Evolutionary conservation across 2,888 invertebrate genomes (phyloP), one percentile per base, ranked within the genome.

Genomic region (Drosophila barbarae): DNA sequence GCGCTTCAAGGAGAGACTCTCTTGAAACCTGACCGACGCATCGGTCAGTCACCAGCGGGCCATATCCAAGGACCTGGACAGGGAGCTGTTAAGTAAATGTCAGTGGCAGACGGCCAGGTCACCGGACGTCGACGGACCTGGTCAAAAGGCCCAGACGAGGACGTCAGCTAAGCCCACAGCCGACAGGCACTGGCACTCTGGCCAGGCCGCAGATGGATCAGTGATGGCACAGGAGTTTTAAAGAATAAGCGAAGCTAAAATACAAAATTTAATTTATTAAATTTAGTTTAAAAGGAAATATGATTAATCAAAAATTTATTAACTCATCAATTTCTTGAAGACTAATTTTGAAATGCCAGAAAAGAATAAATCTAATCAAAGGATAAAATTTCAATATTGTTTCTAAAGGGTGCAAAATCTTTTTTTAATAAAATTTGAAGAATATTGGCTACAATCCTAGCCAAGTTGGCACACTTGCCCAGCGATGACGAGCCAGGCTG

Each of bases 41-140:
- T 35, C 35, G 35, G 42, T 21, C 46, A 42, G 34, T 50, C 46
- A 47, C 30, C 34, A 28, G 21, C 28, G 18, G 18, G 18, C 18
- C 18, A 18, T 1, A 18, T 10, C 51, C 21, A 15, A 39, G 34
- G 57, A 56, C 47, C 47, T 36, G 64, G 23, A 12, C 15, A 21
- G 47, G 47, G 38, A 59, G 52, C 59, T 53, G 79, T 73, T 84
- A 54, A 68, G 67, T 56, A 69, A 79, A 78, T 69, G 69, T 47
- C 53, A 66, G 34, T 55, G 63, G 52, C 76, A 67, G 66, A 21
- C 18, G 66, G 28, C 13, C 41, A 50, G 69, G 59, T 51, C 60
- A 52, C n/a, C 44, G 18, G 51, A 36, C 35, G 59, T 18, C 60
- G 21, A 15, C 34, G 35, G 39, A 36, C 21, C 38, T 36, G 34